Percentiles rank a stretch among this genome's conserved stretches.
phyloP scores from a whole-genome alignment of 2,888 invertebrate species.

The Schizotus pectinicornis region DNA sequence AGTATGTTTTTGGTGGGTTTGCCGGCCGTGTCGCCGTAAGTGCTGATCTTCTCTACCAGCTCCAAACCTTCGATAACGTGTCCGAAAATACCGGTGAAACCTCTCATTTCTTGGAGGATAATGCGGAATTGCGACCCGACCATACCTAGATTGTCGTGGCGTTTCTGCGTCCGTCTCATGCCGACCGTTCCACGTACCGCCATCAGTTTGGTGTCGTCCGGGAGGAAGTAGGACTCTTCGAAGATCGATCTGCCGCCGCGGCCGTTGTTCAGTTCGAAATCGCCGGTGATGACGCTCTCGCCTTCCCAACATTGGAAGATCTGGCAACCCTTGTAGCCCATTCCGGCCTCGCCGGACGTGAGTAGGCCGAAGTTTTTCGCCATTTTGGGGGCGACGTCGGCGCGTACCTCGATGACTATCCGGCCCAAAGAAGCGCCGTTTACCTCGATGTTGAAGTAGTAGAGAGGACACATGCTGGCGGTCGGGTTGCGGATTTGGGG shows the following conservation, averaged over 20 bases:
- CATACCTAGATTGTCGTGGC: slow-evolving; percentile 79
- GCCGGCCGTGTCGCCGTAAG: slow-evolving; percentile 77
- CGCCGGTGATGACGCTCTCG: slow-evolving; percentile 81
- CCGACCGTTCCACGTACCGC: slow-evolving; percentile 80
- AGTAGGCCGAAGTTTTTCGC: slow-evolving; percentile 78
- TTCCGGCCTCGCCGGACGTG: slow-evolving; percentile 74
- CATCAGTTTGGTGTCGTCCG: slow-evolving; percentile 79
- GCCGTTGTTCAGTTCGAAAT: slow-evolving; percentile 82
- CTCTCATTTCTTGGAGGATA: slow-evolving; percentile 81
- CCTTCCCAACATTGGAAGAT: slow-evolving; percentile 85
- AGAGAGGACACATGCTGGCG: slow-evolving; percentile 70
- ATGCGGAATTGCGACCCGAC: slow-evolving; percentile 87
- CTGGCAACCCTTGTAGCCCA: slow-evolving; percentile 79
- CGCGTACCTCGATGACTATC: slow-evolving; percentile 77
- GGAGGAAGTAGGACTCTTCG: slow-evolving; percentile 79
- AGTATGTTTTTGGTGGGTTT: slow-evolving; percentile 77
- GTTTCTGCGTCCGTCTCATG: slow-evolving; percentile 80
- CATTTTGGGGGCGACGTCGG: slow-evolving; percentile 82
- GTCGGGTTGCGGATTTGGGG: slow-evolving; percentile 64
- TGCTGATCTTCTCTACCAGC: slow-evolving; percentile 78
- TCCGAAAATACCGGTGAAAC: slow-evolving; percentile 83
- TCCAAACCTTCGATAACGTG: slow-evolving; percentile 81
- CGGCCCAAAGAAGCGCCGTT: slow-evolving; percentile 74
- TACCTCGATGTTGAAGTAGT: slow-evolving; percentile 78
- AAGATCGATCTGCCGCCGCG: slow-evolving; percentile 79